Evolutionary conservation across 1,140 invertebrate genomes (phyloP).

Genomic region (Platyscapa corneri): DNA sequence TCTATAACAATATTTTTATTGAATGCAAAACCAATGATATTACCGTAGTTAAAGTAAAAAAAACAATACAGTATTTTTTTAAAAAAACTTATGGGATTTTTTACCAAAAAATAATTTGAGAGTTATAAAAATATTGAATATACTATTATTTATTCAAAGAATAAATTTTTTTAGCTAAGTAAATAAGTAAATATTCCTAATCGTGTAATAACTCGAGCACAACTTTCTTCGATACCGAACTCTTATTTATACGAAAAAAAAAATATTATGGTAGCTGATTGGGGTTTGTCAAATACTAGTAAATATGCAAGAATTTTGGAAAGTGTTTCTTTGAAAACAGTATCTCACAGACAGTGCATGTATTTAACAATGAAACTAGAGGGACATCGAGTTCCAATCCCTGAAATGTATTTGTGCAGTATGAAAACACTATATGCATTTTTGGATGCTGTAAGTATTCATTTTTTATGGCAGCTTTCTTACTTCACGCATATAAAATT

Average conservation of each 20-base stretch:
- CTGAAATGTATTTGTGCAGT: background rate
- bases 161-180: background rate
- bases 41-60: background rate
- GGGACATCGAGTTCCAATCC: background rate
- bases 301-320: background rate
- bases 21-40: background rate
- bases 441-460: too few species aligned
- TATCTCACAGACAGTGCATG: background rate
- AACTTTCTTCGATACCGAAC: background rate
- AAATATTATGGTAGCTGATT: background rate
- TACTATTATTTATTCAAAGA: background rate
- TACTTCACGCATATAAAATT: too few species aligned
- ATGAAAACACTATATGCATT: background rate
- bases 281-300: background rate
- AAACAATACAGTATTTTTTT: too few species aligned
- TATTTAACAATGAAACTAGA: background rate
- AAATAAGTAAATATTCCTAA: background rate
- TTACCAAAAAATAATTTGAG: too few species aligned
- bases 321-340: background rate
- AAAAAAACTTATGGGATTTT: too few species aligned
- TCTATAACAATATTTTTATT: background rate
- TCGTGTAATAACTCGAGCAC: background rate
- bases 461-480: too few species aligned
- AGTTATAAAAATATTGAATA: background rate
- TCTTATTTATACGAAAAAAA: background rate